Conservation (phyloP, 2,888 invertebrate genomes). For the Papilio demoleus region DNA sequence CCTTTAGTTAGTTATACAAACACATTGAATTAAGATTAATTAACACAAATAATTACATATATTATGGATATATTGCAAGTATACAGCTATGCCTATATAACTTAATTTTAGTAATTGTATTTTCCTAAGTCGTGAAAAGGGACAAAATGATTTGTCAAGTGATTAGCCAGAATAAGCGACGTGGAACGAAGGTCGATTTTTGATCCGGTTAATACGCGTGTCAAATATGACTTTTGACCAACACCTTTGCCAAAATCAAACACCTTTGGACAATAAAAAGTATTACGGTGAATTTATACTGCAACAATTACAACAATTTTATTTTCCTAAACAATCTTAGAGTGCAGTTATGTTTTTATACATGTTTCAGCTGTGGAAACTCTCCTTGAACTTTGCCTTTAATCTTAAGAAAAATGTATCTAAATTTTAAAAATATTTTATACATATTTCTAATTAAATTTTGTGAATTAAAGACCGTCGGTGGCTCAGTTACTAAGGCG, state of each 20-base stretch:
- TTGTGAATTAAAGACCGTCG: too few relatives aligned
- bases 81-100: too few relatives aligned
- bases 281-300: too few relatives aligned
- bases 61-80: too few relatives aligned
- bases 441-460: background rate
- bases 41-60: too few relatives aligned
- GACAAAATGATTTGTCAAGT: conserved; percentile 13
- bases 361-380: background rate
- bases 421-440: background rate
- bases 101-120: background rate
- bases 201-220: conserved; percentile 7
- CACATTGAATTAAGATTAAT: too few relatives aligned
- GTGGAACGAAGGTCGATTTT: conserved; percentile 3
- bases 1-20: too few relatives aligned
- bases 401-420: background rate
- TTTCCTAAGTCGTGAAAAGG: background rate
- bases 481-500: too few relatives aligned
- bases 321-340: background rate
- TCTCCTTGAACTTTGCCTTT: background rate
- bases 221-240: background rate
- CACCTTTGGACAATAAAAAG: too few relatives aligned
- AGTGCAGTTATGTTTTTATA: background rate
- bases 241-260: background rate
- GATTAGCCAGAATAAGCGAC: conserved; percentile 8
- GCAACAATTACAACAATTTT: too few relatives aligned